These are phyloP conservation scores for Rallus crepitans DNA, from an alignment of 2,797 vertebrate genomes.

Conservation along the genomic window DNA sequence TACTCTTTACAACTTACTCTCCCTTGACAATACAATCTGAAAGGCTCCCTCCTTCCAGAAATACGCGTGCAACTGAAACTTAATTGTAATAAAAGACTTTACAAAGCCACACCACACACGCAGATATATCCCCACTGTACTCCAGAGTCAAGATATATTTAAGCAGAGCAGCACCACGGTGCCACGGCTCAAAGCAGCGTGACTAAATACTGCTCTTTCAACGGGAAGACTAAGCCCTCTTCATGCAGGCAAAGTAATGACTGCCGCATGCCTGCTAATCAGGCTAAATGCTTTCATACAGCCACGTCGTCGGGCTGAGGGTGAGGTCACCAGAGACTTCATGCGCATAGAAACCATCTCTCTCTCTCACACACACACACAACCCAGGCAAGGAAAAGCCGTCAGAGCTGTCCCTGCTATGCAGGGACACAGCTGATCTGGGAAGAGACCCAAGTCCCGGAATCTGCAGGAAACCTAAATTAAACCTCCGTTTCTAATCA, in stretches of 20 bases:
- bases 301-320: fast-evolving
- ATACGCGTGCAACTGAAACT: background rate
- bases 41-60: background rate
- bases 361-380: background rate
- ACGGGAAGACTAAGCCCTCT: background rate
- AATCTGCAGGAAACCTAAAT: constrained; percentile 67
- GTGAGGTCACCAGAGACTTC: background rate
- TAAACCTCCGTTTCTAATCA: constrained; percentile 24
- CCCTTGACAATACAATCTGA: background rate
- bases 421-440: background rate
- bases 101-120: background rate
- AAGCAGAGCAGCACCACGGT: background rate
- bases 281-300: background rate
- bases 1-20: background rate
- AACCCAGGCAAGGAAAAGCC: background rate
- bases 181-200: background rate
- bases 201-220: background rate
- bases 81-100: background rate
- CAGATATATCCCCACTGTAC: background rate
- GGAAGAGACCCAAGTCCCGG: constrained; percentile 16
- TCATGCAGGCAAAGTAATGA: background rate
- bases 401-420: background rate
- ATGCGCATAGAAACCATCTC: background rate
- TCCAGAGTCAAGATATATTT: background rate
- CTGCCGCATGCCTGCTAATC: background rate